Evolutionary conservation across 2,888 invertebrate genomes (phyloP).

Genomic region (Amblyjoppa proteus): DNA sequence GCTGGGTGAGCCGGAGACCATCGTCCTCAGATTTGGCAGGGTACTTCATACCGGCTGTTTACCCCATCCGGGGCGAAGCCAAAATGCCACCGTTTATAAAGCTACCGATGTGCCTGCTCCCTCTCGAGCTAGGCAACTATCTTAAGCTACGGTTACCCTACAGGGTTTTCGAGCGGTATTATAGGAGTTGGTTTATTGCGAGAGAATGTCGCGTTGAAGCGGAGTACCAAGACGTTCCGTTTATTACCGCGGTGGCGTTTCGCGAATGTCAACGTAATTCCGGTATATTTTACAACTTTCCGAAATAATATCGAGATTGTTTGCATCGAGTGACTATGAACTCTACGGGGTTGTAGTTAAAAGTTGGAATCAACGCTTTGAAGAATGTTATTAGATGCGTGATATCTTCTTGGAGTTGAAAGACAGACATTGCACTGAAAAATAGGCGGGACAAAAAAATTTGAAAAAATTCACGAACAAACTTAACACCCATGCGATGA

Average conservation of each 20-base stretch:
- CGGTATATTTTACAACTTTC: not conserved
- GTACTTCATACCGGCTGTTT: slow-evolving; percentile 53
- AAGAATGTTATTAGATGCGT: too few relatives aligned
- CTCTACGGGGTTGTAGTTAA: not conserved
- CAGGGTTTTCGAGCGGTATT: slow-evolving; percentile 8
- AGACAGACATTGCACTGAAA: not conserved
- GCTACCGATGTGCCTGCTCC: slow-evolving; percentile 35
- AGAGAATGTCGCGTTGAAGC: not conserved
- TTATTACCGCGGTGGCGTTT: not conserved
- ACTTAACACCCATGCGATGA: not conserved
- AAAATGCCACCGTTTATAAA: slow-evolving; percentile 58
- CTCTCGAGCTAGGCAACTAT: slow-evolving; percentile 23
- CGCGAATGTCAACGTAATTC: not conserved
- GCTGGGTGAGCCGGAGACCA: slow-evolving; percentile 29
- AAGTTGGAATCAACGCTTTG: not conserved
- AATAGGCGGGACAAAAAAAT: not conserved
- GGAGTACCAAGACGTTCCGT: not conserved
- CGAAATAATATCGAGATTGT: not conserved
- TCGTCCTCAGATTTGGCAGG: slow-evolving; percentile 49
- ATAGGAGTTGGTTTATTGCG: slow-evolving; percentile 31
- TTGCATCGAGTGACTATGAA: not conserved
- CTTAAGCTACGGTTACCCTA: slow-evolving; percentile 10
- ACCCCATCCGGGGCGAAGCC: slow-evolving; percentile 46
- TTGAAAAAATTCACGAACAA: not conserved
- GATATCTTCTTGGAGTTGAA: not conserved